These are phyloP conservation scores for Rhingia campestris DNA, from an alignment of 2,888 invertebrate species.

Conservation along the genomic window DNA sequence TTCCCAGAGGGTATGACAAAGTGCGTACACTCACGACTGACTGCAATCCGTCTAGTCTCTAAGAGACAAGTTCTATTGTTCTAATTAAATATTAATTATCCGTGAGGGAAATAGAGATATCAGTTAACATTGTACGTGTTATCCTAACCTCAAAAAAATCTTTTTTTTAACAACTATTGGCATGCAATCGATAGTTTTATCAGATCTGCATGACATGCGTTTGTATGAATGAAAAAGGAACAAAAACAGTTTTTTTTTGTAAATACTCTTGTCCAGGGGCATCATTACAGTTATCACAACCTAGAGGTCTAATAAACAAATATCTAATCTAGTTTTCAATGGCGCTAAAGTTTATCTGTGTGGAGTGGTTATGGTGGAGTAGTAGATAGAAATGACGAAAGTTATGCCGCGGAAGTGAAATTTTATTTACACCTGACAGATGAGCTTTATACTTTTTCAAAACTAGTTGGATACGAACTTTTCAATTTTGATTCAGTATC, in stretches of 20 bases:
- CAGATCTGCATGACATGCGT: too few species aligned
- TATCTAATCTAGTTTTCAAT: slow-evolving; percentile 2
- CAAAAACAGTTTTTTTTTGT: too few species aligned
- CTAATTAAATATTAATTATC: slow-evolving; percentile 29
- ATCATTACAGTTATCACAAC: too few species aligned
- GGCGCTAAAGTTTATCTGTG: not conserved
- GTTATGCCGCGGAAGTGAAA: not conserved
- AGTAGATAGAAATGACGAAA: not conserved
- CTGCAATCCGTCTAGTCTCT: not conserved
- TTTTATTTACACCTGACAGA: not conserved
- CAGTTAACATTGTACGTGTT: slow-evolving; percentile 1
- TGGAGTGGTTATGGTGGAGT: not conserved
- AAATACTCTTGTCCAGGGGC: too few species aligned
- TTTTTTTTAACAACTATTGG: too few species aligned
- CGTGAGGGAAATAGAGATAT: not conserved
- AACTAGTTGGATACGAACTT: not conserved
- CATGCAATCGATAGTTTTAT: too few species aligned
- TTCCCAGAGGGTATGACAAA: not conserved
- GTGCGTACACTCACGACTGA: not conserved
- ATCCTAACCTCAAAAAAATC: too few species aligned
- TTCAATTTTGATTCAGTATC: not conserved
- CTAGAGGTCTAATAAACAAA: not conserved
- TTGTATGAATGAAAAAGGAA: too few species aligned
- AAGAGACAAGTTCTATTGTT: not conserved
- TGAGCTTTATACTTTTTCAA: not conserved